These are phyloP conservation scores for Oxyura jamaicensis DNA, from an alignment of 2,113 vertebrate species.

Conservation along the genomic window DNA sequence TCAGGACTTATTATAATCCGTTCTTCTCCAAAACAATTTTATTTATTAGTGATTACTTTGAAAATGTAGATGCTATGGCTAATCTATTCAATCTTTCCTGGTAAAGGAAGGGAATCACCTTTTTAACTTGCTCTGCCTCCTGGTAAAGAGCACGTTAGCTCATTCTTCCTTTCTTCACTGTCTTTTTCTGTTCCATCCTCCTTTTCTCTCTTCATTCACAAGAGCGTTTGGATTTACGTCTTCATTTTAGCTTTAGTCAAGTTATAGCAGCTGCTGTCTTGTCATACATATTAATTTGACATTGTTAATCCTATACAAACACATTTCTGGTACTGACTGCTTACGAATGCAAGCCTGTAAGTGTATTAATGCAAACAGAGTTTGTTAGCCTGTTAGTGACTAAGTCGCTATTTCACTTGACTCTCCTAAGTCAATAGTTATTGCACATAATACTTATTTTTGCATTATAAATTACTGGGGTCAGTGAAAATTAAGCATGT, in stretches of 20 bases:
- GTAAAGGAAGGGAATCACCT: not conserved
- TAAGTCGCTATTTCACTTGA: not conserved
- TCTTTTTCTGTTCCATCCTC: not conserved
- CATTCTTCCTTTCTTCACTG: not conserved
- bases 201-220: not conserved
- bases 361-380: not conserved
- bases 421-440: not conserved
- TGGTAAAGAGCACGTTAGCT: not conserved
- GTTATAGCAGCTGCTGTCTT: not conserved
- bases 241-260: not conserved
- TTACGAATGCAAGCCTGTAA: not conserved
- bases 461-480: not conserved
- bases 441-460: not conserved
- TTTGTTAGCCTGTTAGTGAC: not conserved
- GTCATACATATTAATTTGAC: not conserved
- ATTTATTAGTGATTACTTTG: not conserved
- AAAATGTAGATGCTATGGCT: no score
- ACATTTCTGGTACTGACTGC: not conserved
- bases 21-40: not conserved
- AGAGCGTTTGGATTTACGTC: not conserved
- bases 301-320: not conserved
- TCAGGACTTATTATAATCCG: not conserved
- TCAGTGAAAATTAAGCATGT: not conserved
- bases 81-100: not conserved
- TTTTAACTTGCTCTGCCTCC: not conserved